These are phyloP conservation scores for Saccostrea glomerata DNA, from an alignment of 1,140 invertebrate genomes.

Conservation along the genomic window DNA sequence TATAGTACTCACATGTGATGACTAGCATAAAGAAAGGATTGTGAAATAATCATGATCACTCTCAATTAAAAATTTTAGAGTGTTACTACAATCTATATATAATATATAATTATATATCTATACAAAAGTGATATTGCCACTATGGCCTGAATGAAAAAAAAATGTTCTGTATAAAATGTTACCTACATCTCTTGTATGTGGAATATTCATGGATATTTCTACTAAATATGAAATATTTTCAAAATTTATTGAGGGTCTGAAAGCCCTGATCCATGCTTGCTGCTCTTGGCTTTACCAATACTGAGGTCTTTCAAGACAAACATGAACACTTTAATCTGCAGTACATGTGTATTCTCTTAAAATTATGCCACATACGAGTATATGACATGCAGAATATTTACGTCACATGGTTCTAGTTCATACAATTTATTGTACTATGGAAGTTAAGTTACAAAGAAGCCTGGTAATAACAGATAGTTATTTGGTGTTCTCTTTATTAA, in stretches of 20 bases:
- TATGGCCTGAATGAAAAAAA: not conserved
- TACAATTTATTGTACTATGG: not conserved
- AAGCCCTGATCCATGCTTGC: too few relatives aligned
- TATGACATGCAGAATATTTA: not conserved
- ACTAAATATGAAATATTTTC: not conserved
- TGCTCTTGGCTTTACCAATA: too few relatives aligned
- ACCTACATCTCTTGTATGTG: not conserved
- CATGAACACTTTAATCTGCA: not conserved
- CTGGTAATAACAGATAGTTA: not conserved
- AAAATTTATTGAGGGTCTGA: too few relatives aligned
- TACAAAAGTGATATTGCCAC: not conserved
- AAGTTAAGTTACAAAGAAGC: constrained; percentile 18
- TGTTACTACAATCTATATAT: not conserved
- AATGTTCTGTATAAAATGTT: not conserved
- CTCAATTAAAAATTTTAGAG: not conserved
- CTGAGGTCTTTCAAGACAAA: too few relatives aligned
- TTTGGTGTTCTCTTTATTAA: not conserved
- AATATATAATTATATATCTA: too few relatives aligned
- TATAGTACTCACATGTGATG: not conserved
- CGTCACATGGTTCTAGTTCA: not conserved
- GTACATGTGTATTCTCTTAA: too few relatives aligned
- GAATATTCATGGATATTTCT: not conserved
- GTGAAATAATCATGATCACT: not conserved
- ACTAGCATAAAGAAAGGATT: not conserved
- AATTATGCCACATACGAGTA: not conserved